Evolutionary conservation across 2,888 invertebrate genomes (phyloP), one percentile per base, ranked within the genome.

Genomic region (Glyphotaelius pellucidus): DNA sequence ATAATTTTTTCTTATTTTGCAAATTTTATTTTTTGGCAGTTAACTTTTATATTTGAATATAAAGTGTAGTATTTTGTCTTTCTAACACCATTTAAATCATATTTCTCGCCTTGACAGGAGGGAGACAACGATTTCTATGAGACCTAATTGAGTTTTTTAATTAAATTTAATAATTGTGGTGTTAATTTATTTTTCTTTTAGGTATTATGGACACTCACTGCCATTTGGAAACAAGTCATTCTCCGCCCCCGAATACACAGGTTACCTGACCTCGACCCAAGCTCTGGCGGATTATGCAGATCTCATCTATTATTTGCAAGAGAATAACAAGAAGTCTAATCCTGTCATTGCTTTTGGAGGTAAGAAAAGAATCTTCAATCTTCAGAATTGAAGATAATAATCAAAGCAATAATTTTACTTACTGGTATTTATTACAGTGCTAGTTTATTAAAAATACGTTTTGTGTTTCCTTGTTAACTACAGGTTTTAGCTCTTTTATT

Each of bases 261-360:
- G 98, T 0, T 99, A 98, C 95, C 96, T 99, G 94, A 98, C 98
- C 9, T 97, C 98, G 0, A 97, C 98, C 90, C 99, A 99, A 96
- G 99, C 99, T 0, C 96, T 99, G 93, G 99, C 98, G 0, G 99
- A 99, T 96, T 99, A 97, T 95, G 98, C 98, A 0, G 97, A 97
- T 91, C 96, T 99, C 83, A 96, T 99, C 80, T 95, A 96, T 93
- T 95, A 97, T 94, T 95, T 99, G n/a, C 97, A 97, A 94, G 95
- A 95, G 87, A 94, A 95, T 93, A 83, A 93, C 15, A 91, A 79
- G 7, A 86, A 85, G 38, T 94, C 95, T 91, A 97, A 97, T 94
- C 98, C 99, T 0, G 98, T 99, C 9, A 97, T 99, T 93, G 98
- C 98, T 1, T 97, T 97, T 95, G 97, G 97, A 92, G 97, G 96